Percentiles rank a stretch among this genome's conserved stretches.
Conservation (phyloP, 2,113 vertebrate species). For the Sturnus vulgaris region DNA sequence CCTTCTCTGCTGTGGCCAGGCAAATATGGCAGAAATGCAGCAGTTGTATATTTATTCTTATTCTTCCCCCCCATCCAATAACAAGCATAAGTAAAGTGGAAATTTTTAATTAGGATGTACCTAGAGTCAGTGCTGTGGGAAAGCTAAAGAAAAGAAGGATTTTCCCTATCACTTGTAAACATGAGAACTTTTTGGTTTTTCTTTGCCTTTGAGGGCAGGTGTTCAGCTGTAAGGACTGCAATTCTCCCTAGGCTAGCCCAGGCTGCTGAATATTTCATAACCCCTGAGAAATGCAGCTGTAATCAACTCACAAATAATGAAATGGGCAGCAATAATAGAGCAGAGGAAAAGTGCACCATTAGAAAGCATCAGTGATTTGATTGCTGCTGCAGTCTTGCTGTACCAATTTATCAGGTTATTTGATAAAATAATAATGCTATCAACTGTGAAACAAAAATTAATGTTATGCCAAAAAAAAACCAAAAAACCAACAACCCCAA, state of each 20-base stretch:
- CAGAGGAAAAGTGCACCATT: slow-evolving; percentile 20
- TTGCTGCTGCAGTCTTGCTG: not conserved
- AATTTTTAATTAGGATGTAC: not conserved
- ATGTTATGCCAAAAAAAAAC: not conserved
- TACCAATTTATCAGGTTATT: slow-evolving; percentile 8
- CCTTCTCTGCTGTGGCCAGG: not conserved
- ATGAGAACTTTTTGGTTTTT: not conserved
- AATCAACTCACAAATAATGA: slow-evolving; percentile 63
- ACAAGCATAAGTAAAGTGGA: not conserved
- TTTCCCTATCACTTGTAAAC: not conserved
- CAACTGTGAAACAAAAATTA: not conserved
- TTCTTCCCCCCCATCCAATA: not conserved
- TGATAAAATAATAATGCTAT: slow-evolving; percentile 23
- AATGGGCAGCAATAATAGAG: slow-evolving; percentile 36
- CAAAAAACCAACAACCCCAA: not conserved
- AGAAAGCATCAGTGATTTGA: not conserved
- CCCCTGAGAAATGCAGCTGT: slow-evolving; percentile 37
- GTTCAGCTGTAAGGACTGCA: not conserved
- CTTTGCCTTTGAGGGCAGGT: not conserved
- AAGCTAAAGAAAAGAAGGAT: not conserved
- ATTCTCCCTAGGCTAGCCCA: not conserved
- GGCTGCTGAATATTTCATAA: slow-evolving; percentile 56
- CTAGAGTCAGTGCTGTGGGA: not conserved
- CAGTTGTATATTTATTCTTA: not conserved
- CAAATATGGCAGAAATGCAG: not conserved